Evolutionary conservation across 1,140 invertebrate species (phyloP), one percentile per base, ranked within the genome.

Genomic region (Drosophila sproati): DNA sequence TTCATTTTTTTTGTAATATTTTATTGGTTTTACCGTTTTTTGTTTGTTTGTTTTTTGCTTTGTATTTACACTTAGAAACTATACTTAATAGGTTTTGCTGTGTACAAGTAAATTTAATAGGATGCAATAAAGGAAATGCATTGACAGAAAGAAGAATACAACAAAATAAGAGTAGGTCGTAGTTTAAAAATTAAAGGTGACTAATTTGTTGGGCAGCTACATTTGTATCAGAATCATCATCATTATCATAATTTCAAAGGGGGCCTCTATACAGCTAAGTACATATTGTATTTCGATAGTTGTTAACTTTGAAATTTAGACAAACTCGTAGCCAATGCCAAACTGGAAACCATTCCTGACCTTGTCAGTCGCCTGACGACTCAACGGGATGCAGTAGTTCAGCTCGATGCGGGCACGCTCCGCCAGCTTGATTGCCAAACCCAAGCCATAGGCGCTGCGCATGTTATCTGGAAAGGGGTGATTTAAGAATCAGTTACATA

Each of bases 241-340:
- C 20, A 20, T 20, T 20, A 20, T 20, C 20, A 20, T 20, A 1
- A 20, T 20, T 2, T 20, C 20, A 20, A 20, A 20, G 52, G 39
- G 64, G 35, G 73, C 74, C 77, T 83, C 80, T 83, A 39, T 60
- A 66, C 10, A 37, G 54, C 61, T 79, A 64, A 60, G 69, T 86
- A 77, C 63, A 67, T 37, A 5, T 37, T 37, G 35, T 20, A 20
- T 20, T 20, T 20, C 20, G 20, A 20, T 20, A 20, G 8, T 67
- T 50, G 34, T 48, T 6, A 41, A n/a, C 41, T 20, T 51, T 5
- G 45, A 2, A 10, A 50, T 57, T 78, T 90, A 92, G 68, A 92
- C 72, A 55, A 92, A 92, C 54, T 92, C 91, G 59, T 92, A 93
- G 52, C 92, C 92, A 81, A 93, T 92, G 37, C 91, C 92, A 64